Percentiles rank a stretch among this genome's conserved stretches.
Evolutionary conservation across 2,113 vertebrate species (phyloP).

Genomic region (Sialia sialis): DNA sequence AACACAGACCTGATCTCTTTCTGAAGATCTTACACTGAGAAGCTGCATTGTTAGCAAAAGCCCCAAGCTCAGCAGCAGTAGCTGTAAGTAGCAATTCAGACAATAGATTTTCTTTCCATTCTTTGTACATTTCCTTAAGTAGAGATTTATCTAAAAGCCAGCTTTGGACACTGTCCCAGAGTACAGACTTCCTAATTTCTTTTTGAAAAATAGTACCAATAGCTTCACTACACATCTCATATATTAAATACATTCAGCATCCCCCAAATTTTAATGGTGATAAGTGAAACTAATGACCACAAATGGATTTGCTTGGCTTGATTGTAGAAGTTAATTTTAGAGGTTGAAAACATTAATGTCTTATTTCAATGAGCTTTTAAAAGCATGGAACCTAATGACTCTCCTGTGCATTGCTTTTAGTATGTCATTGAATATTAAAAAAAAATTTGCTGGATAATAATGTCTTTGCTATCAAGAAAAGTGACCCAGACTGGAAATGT

Average conservation of each 20-base stretch:
- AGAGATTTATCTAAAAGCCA: not conserved
- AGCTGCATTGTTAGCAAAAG: not conserved
- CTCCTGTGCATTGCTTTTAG: not conserved
- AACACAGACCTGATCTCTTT: not conserved
- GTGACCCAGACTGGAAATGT: not conserved
- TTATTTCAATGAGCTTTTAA: not conserved
- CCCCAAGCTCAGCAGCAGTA: not conserved
- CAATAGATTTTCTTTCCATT: not conserved
- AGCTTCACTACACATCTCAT: not conserved
- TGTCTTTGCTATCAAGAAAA: not conserved
- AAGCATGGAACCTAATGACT: not conserved
- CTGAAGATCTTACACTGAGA: not conserved
- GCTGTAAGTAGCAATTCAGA: not conserved
- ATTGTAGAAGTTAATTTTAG: not conserved
- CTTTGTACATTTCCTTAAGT: not conserved
- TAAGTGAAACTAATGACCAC: not conserved
- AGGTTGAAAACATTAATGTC: not conserved
- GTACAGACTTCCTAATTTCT: not conserved
- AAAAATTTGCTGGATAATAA: not conserved
- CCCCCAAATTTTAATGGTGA: not conserved
- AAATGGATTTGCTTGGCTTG: not conserved
- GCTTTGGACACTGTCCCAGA: not conserved
- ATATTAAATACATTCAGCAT: not conserved
- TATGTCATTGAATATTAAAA: not conserved
- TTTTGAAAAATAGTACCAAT: not conserved